Conservation (phyloP, 2,888 invertebrate species). For the Julus scandinavius region DNA sequence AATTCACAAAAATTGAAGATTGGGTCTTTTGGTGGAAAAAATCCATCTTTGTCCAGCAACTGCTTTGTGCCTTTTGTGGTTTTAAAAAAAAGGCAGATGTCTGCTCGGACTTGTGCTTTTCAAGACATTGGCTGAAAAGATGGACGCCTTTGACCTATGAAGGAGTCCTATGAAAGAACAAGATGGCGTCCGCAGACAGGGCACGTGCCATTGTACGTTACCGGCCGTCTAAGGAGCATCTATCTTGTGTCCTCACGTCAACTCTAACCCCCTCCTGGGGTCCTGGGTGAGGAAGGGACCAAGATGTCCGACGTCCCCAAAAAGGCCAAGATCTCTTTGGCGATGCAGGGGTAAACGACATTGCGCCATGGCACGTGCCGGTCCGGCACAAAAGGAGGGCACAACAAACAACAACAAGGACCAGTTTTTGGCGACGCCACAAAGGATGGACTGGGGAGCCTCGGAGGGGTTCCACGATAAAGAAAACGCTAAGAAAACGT, state of each 20-base stretch:
- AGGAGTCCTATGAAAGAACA: too few relatives aligned
- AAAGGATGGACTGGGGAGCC: neutral
- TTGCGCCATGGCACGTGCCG: neutral
- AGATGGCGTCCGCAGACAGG: neutral
- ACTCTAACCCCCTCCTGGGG: neutral
- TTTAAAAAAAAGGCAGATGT: neutral
- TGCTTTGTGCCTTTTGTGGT: neutral
- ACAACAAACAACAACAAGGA: conserved; percentile 18
- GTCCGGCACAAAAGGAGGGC: neutral
- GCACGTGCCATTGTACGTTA: neutral
- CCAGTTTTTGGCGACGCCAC: neutral
- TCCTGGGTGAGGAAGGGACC: neutral
- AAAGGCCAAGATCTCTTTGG: neutral
- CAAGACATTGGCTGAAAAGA: neutral
- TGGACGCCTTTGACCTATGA: neutral
- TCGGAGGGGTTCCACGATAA: neutral
- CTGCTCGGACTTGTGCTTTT: neutral
- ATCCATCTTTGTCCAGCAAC: neutral
- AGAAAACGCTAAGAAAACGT: neutral
- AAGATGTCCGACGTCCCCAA: neutral
- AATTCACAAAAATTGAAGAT: neutral
- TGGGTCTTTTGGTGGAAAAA: neutral
- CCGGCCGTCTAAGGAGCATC: neutral
- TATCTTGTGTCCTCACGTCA: conserved; percentile 6
- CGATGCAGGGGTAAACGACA: neutral